Conservation (phyloP, 2,888 invertebrate genomes). For the Buathra laborator region DNA sequence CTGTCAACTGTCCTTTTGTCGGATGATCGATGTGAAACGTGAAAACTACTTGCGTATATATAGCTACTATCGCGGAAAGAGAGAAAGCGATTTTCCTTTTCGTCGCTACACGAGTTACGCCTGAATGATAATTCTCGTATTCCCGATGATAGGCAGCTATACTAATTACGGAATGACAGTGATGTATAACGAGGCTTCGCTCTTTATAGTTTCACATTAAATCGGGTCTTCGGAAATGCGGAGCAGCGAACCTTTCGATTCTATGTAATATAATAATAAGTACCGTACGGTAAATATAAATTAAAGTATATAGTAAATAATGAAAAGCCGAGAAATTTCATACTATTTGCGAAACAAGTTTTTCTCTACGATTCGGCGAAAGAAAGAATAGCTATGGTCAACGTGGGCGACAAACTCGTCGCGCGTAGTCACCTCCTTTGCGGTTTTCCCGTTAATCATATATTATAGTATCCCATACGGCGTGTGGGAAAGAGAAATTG, state of each 20-base stretch:
- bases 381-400: not conserved
- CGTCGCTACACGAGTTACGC: constrained; percentile 45
- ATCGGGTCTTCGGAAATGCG: not conserved
- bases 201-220: constrained; percentile 32
- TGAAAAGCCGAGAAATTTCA: not conserved
- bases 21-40: constrained; percentile 13
- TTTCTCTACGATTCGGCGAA: not conserved
- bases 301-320: not conserved
- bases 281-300: no score
- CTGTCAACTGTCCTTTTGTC: constrained; percentile 44
- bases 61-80: not conserved
- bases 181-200: constrained; percentile 35
- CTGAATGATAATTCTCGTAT: constrained; percentile 39
- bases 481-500: constrained; percentile 62
- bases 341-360: not conserved
- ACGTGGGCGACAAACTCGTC: constrained; percentile 18
- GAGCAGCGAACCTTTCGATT: not conserved
- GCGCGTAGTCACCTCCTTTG: constrained; percentile 46
- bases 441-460: constrained; percentile 64
- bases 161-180: constrained; percentile 27
- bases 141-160: not conserved
- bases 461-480: constrained; percentile 22
- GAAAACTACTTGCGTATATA: not conserved
- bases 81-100: constrained; percentile 66
- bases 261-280: not conserved